phyloP scores from a whole-genome alignment of 2,888 invertebrate genomes.

The Hypena proboscidalis region DNA sequence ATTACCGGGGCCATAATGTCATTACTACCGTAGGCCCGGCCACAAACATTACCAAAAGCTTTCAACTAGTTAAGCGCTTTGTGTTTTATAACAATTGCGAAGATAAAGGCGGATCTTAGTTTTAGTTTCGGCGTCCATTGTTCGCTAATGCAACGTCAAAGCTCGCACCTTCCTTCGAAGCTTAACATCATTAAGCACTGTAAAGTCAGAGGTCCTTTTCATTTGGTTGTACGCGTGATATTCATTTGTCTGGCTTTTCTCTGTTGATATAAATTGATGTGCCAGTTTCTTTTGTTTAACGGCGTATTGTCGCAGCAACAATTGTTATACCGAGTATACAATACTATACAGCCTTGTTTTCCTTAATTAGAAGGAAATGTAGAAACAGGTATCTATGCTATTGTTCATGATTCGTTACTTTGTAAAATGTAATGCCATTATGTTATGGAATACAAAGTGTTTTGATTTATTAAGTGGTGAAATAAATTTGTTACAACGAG shows the following conservation, averaged over 20 bases:
- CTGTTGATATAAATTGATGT: constrained; percentile 45
- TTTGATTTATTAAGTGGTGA: too few species aligned
- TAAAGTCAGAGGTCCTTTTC: constrained; percentile 61
- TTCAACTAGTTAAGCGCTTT: constrained; percentile 67
- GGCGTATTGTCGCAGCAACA: constrained; percentile 39
- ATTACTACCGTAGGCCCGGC: constrained; percentile 24
- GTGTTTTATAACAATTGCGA: constrained; percentile 71
- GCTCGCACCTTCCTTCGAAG: constrained; percentile 57
- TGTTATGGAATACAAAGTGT: too few species aligned
- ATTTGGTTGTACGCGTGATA: constrained; percentile 49
- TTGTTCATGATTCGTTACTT: too few species aligned
- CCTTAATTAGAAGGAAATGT: constrained; percentile 18
- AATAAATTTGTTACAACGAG: constrained; percentile 22
- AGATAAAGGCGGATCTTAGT: constrained; percentile 70
- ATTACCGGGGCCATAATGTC: constrained; percentile 17
- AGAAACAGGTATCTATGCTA: too few species aligned
- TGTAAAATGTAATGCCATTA: too few species aligned
- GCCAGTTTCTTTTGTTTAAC: constrained; percentile 55
- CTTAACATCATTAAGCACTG: constrained; percentile 69
- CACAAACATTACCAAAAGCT: constrained; percentile 57
- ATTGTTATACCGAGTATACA: constrained; percentile 32
- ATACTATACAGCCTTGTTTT: constrained; percentile 30
- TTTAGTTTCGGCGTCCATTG: constrained; percentile 71
- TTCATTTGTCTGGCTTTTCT: constrained; percentile 50
- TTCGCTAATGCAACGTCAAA: constrained; percentile 74